Conservation (phyloP, 2,888 invertebrate genomes). For the Caenorhabditis sulstoni region DNA sequence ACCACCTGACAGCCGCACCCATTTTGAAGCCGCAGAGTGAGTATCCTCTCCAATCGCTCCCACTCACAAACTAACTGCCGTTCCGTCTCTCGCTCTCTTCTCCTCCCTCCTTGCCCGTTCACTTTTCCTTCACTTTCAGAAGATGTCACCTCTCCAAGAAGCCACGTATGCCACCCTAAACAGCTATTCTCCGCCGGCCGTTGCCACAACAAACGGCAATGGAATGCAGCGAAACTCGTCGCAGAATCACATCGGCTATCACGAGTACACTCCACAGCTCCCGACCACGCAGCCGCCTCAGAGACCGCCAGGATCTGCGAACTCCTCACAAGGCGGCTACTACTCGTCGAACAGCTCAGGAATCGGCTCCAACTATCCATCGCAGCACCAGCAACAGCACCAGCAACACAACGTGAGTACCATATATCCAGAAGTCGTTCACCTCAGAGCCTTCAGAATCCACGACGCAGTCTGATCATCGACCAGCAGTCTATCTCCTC, state of each 20-base stretch:
- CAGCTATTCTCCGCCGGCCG: constrained; percentile 42
- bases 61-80: constrained; percentile 1
- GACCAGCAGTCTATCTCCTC: constrained; percentile 72
- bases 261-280: constrained; percentile 61
- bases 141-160: constrained; percentile 53
- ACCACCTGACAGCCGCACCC: constrained; percentile 17
- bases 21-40: constrained; percentile 31
- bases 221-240: constrained; percentile 44
- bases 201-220: constrained; percentile 8
- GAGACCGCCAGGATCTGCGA: constrained; percentile 70
- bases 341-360: constrained; percentile 73
- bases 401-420: constrained; percentile 40
- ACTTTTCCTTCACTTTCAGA: constrained; percentile 12
- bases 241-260: constrained; percentile 49
- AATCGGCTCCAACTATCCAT: constrained; percentile 59
- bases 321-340: constrained; percentile 76
- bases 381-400: constrained; percentile 35
- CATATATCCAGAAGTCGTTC: neutral
- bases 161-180: constrained; percentile 51
- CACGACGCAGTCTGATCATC: constrained; percentile 65
- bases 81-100: neutral
- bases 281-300: constrained; percentile 67
- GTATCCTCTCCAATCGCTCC: constrained; percentile 18
- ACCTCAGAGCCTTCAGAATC: constrained; percentile 14
- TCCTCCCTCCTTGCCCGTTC: neutral